Conservation (phyloP, 2,113 vertebrate species). For the Lasiurus borealis region DNA sequence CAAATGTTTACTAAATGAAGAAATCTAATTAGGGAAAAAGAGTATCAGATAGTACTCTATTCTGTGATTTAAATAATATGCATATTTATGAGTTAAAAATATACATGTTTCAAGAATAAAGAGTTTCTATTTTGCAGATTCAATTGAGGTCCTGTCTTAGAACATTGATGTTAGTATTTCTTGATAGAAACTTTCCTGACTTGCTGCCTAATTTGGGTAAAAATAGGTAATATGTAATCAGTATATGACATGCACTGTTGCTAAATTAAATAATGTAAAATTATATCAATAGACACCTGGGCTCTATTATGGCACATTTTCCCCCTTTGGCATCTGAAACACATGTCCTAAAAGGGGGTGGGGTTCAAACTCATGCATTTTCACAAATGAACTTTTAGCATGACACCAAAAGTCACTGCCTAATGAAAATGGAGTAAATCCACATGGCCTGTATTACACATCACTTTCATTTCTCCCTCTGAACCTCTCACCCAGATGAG, state of each 20-base stretch:
- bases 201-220: constrained; percentile 61
- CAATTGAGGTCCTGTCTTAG: neutral
- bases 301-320: constrained; percentile 58
- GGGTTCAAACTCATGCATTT: constrained; percentile 31
- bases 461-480: neutral
- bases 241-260: constrained; percentile 19
- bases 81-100: constrained; percentile 70
- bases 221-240: constrained; percentile 68
- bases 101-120: constrained; percentile 44
- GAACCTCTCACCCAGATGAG: neutral
- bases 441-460: neutral
- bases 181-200: constrained; percentile 54
- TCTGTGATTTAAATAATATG: constrained; percentile 63
- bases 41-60: constrained; percentile 35
- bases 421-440: neutral
- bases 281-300: constrained; percentile 68
- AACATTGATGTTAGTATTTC: constrained; percentile 39
- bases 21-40: constrained; percentile 68
- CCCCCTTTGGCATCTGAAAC: constrained; percentile 34
- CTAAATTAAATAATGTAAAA: constrained; percentile 65
- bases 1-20: constrained; percentile 51
- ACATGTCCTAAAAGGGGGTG: neutral
- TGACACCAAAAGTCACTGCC: neutral
- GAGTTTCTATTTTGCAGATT: constrained; percentile 49
- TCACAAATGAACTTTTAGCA: constrained; percentile 28